Evolutionary conservation across 1,140 invertebrate species (phyloP).

Genomic region (Cephus cinctus): DNA sequence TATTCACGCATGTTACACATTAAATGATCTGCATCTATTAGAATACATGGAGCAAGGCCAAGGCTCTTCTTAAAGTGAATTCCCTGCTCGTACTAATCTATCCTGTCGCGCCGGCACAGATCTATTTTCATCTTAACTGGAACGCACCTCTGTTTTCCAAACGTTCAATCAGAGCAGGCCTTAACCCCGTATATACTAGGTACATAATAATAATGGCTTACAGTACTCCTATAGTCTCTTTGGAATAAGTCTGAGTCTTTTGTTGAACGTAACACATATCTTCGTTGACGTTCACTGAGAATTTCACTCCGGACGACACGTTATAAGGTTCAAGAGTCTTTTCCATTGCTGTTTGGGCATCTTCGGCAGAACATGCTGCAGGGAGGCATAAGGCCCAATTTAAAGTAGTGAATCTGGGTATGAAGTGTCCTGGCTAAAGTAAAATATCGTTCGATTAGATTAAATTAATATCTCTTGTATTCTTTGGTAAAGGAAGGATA

Average conservation of each 20-base stretch:
- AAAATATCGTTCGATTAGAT: slow-evolving; percentile 12
- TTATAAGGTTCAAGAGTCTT: slow-evolving; percentile 61
- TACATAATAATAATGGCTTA: too few species aligned
- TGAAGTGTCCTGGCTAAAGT: slow-evolving; percentile 66
- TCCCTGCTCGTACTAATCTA: neutral
- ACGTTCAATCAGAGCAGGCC: too few species aligned
- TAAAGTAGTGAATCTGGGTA: slow-evolving; percentile 66
- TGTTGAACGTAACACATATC: slow-evolving; percentile 60
- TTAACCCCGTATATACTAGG: too few species aligned
- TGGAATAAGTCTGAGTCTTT: slow-evolving; percentile 41
- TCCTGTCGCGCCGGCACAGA: neutral
- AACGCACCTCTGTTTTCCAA: too few species aligned
- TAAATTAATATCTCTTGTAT: neutral
- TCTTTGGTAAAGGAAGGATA: too few species aligned
- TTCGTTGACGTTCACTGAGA: slow-evolving; percentile 60
- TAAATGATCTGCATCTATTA: too few species aligned
- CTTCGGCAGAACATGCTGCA: slow-evolving; percentile 59
- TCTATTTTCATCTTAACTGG: neutral
- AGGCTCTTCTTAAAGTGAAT: neutral
- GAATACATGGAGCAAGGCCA: slow-evolving; percentile 1
- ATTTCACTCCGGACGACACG: slow-evolving; percentile 57
- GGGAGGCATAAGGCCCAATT: slow-evolving; percentile 72
- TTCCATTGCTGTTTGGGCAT: slow-evolving; percentile 60
- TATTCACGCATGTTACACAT: too few species aligned
- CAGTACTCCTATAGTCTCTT: slow-evolving; percentile 52